phyloP scores from a whole-genome alignment of 2,797 vertebrate genomes.

The Sylvia borin region DNA sequence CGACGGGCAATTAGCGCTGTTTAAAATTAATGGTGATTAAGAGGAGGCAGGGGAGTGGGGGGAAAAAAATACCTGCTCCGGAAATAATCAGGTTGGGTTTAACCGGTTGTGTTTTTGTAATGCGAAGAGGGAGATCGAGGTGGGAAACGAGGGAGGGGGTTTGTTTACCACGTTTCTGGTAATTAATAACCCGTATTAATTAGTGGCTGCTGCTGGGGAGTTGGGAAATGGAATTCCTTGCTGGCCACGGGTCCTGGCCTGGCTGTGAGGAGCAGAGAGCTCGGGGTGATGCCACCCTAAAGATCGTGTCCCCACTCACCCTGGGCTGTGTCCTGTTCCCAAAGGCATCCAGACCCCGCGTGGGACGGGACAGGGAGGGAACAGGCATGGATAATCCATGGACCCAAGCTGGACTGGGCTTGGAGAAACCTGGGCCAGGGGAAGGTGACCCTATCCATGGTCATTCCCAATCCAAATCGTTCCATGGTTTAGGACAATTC shows the following conservation, averaged over 20 bases:
- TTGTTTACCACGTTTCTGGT: background rate
- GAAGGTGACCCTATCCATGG: background rate
- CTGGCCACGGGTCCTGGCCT: background rate
- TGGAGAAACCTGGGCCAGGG: background rate
- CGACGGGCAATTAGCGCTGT: background rate
- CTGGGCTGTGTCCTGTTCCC: accelerated
- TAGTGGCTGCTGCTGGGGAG: background rate
- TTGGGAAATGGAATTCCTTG: background rate
- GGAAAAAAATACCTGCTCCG: background rate
- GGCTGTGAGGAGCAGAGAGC: background rate
- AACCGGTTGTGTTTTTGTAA: background rate
- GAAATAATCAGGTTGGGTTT: background rate
- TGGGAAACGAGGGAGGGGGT: background rate
- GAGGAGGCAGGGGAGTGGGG: background rate
- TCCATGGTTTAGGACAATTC: background rate
- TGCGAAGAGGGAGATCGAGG: background rate
- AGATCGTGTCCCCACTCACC: accelerated
- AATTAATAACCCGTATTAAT: background rate
- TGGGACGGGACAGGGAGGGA: background rate
- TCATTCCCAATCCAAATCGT: background rate
- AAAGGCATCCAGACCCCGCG: accelerated
- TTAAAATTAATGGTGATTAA: background rate
- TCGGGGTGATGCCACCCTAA: background rate
- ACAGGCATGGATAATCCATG: background rate
- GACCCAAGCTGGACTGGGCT: accelerated